Conservation (phyloP, 2,113 vertebrate genomes). For the Eulemur macaco region DNA sequence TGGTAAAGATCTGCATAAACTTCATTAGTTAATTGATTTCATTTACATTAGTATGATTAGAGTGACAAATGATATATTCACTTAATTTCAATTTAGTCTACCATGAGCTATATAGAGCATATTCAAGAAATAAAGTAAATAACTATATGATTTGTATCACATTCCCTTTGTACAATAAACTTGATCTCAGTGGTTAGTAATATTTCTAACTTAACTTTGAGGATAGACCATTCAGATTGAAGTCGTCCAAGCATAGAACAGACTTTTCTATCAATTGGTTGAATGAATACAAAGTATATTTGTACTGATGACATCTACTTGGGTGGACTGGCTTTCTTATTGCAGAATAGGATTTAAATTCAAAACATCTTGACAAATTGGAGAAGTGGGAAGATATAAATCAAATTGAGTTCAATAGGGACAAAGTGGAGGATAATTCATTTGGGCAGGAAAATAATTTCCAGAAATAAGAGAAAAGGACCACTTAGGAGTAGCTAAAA, state of each 20-base stretch:
- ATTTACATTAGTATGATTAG: neutral
- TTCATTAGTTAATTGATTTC: neutral
- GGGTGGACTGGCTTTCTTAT: conserved; percentile 16
- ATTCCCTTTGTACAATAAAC: neutral
- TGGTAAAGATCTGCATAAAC: neutral
- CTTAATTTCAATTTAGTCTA: neutral
- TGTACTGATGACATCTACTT: conserved; percentile 41
- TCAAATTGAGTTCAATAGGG: conserved; percentile 40
- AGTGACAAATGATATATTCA: neutral
- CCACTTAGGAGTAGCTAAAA: neutral
- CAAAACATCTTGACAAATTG: conserved; percentile 57
- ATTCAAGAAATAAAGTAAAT: neutral
- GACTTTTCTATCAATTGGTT: neutral
- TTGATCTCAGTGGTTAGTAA: neutral
- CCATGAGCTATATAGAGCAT: neutral
- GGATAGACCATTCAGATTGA: neutral
- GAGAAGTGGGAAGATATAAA: conserved; percentile 45
- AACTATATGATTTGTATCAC: neutral
- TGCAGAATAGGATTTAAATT: neutral
- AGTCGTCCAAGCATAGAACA: neutral
- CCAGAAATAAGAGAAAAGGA: conserved; percentile 59
- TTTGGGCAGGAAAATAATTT: conserved; percentile 63
- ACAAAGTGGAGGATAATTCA: conserved; percentile 56
- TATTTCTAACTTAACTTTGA: conserved; percentile 18
- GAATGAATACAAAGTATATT: conserved; percentile 4